Conservation (phyloP, 2,113 vertebrate species). For the Shinisaurus crocodilurus region DNA sequence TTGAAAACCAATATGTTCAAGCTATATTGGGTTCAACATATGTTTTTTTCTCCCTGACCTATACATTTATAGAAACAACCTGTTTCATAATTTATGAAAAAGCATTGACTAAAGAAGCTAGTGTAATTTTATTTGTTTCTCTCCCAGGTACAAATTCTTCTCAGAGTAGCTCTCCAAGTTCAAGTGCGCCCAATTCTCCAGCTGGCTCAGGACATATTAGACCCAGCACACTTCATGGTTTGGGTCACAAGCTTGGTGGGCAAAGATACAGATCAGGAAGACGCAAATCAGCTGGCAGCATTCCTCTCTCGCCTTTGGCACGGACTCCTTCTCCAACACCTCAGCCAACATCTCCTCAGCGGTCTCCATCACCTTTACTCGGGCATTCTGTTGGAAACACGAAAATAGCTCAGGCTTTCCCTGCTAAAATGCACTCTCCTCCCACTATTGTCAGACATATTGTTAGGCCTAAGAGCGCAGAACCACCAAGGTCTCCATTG, state of each 20-base stretch:
- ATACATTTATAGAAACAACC: background rate
- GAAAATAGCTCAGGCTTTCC: slow-evolving; percentile 88
- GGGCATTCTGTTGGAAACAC: slow-evolving; percentile 84
- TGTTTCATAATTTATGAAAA: background rate
- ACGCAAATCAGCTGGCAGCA: slow-evolving; percentile 94
- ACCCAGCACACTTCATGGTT: slow-evolving; percentile 95
- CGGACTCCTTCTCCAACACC: slow-evolving; percentile 95
- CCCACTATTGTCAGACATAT: slow-evolving; percentile 95
- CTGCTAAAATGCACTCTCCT: slow-evolving; percentile 94
- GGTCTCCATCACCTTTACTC: slow-evolving; percentile 91
- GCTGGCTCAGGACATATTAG: slow-evolving; percentile 96
- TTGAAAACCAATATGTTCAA: slow-evolving; percentile 15
- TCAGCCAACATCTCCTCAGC: slow-evolving; percentile 93
- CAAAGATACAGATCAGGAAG: slow-evolving; percentile 94
- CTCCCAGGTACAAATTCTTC: slow-evolving; percentile 92
- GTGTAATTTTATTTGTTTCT: slow-evolving; percentile 21
- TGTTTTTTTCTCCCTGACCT: background rate
- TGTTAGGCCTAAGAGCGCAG: slow-evolving; percentile 93
- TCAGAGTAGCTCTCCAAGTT: slow-evolving; percentile 98
- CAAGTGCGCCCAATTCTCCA: slow-evolving; percentile 95
- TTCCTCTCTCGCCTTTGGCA: slow-evolving; percentile 94
- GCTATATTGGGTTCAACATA: background rate
- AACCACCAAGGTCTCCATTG: slow-evolving; percentile 94
- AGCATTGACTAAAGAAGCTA: background rate
- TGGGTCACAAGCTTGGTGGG: slow-evolving; percentile 92